phyloP scores from a whole-genome alignment of 2,113 vertebrate species.

The Lophius piscatorius region DNA sequence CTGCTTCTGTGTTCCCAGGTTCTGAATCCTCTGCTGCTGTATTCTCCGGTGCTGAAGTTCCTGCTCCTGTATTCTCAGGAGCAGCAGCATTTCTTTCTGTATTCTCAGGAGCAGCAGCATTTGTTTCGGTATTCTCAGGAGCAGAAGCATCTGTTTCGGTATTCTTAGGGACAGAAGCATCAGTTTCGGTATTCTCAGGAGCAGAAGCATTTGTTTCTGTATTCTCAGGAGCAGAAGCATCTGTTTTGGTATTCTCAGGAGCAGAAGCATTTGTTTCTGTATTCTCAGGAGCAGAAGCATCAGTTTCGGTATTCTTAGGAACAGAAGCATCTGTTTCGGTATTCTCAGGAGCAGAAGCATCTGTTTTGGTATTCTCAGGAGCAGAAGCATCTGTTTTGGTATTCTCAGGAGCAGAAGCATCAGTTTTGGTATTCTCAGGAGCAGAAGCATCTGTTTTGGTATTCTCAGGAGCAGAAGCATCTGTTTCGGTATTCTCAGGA shows the following conservation, averaged over 20 bases:
- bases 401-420: background rate
- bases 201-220: too few relatives aligned
- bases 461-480: background rate
- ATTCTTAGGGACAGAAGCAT: too few relatives aligned
- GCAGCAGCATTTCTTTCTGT: background rate
- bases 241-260: background rate
- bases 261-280: background rate
- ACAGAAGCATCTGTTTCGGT: background rate
- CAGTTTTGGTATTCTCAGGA: background rate
- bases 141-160: too few relatives aligned
- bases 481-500: background rate
- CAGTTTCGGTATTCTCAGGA: too few relatives aligned
- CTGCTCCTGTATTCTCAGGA: background rate
- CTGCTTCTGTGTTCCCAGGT: background rate
- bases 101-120: too few relatives aligned
- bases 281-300: background rate
- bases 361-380: background rate
- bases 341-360: background rate
- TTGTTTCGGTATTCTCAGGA: too few relatives aligned
- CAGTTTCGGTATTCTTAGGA: background rate
- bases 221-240: background rate
- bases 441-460: background rate
- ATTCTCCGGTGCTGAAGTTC: background rate
- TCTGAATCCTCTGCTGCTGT: too few relatives aligned
- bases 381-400: background rate